These are phyloP conservation scores for Conus ventricosus DNA, from an alignment of 1,140 invertebrate species.

Conservation along the genomic window DNA sequence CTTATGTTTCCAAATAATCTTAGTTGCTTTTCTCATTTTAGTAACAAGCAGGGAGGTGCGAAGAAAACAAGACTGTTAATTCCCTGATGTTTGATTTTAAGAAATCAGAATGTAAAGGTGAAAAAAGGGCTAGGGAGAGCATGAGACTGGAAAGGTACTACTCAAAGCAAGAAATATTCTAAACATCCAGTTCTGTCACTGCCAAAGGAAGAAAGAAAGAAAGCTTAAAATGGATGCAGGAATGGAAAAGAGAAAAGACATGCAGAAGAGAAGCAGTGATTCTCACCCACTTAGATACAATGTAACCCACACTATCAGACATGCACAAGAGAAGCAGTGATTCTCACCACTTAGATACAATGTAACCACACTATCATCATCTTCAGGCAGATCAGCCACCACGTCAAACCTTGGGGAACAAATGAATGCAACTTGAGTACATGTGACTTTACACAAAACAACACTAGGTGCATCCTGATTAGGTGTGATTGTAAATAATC, in stretches of 20 bases:
- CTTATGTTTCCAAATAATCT: too few relatives aligned
- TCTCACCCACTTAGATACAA: too few relatives aligned
- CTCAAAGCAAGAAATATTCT: not conserved
- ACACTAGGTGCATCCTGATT: not conserved
- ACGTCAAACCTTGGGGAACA: not conserved
- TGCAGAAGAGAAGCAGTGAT: not conserved
- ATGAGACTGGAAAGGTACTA: not conserved
- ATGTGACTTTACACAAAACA: not conserved
- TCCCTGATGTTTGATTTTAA: too few relatives aligned
- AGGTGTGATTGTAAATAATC: too few relatives aligned
- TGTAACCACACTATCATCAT: slow-evolving; percentile 1
- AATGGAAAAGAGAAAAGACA: not conserved
- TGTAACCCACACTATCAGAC: too few relatives aligned
- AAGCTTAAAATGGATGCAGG: not conserved
- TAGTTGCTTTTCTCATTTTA: too few relatives aligned
- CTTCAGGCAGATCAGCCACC: slow-evolving; percentile 5
- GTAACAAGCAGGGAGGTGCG: too few relatives aligned
- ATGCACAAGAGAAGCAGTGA: too few relatives aligned
- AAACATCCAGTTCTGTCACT: not conserved
- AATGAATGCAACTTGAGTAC: not conserved
- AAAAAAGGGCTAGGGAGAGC: too few relatives aligned
- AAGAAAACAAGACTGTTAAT: too few relatives aligned
- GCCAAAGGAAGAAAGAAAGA: not conserved
- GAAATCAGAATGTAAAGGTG: too few relatives aligned
- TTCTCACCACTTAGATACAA: not conserved